Base-by-base conservation (phyloP, 2,888 invertebrate genomes). In the Cacoxenus indagator region DNA sequence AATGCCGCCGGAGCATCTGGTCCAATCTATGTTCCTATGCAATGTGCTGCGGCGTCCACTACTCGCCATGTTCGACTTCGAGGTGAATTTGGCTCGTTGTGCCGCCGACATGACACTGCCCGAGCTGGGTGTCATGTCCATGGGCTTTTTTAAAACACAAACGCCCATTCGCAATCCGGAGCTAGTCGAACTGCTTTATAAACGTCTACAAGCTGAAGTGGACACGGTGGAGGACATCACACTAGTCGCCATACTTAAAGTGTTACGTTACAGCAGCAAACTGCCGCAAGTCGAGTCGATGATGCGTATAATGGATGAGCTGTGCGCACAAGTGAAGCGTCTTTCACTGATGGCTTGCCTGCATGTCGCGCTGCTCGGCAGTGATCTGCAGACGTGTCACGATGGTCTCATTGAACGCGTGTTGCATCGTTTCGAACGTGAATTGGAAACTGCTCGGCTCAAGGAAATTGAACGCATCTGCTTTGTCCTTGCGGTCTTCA, bases 71-170 rank as follows among this genome's bases (percentile, higher is more conserved):
- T 92, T 92, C 75, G 92, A 93, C 75, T 89, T 93, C 65, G 93
- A 95, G 87, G 83, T 90, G 61, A 89, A 89, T 51, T 78, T 93
- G 67, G 86, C 89, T 31, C 82, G 89, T 3, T 86, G 87, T 67
- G 88, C 93, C n/a, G 78, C 90, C 6, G 82, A 90, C 26, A 90
- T 94, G 82, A 89, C 88, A 24, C 75, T 92, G 5, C 91, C 92
- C 74, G 94, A 95, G 82, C 85, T 95, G 69, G 93, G 92, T 11
- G 90, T 95, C 14, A 90, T 93, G 75, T 90, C 92, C 4, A 92
- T 94, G 91, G 94, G 93, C 0, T 94, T 93, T 85, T 95, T 95
- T 78, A 95, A 95, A 88, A 92, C 92, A 17, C 90, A 92, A 87
- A 92, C 91, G 1, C 90, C 89, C 17, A 89, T 95, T 62, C 90